Percentiles rank a stretch among this genome's conserved stretches.
Evolutionary conservation across 2,113 vertebrate species (phyloP).

Genomic region (Nipponia nippon): DNA sequence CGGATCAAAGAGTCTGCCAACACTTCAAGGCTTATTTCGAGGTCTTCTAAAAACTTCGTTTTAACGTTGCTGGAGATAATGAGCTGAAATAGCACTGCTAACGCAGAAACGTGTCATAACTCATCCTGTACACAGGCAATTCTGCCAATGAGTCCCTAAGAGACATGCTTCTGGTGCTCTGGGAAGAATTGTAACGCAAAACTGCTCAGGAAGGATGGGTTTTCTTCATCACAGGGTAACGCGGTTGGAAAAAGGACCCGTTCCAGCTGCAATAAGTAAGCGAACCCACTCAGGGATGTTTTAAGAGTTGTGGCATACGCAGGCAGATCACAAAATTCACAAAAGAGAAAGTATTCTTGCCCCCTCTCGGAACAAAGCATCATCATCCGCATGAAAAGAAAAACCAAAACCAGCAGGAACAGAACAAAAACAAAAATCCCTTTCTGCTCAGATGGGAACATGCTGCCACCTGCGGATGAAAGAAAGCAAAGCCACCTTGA

Average conservation of each 20-base stretch:
- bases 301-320: fast-evolving
- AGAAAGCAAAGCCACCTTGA: not conserved
- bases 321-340: not conserved
- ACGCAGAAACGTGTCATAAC: not conserved
- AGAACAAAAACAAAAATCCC: not conserved
- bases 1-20: constrained; percentile 39
- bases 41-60: not conserved
- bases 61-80: not conserved
- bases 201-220: not conserved
- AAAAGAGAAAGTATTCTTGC: not conserved
- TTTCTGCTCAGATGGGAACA: not conserved
- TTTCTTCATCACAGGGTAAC: not conserved
- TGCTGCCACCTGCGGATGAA: constrained; percentile 61
- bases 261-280: not conserved
- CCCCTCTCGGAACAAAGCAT: not conserved
- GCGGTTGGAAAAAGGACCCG: fast-evolving
- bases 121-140: not conserved
- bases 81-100: constrained; percentile 6
- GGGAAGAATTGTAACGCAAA: not conserved
- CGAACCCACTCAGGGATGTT: not conserved
- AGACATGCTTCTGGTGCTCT: not conserved
- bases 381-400: not conserved
- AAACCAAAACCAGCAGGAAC: not conserved
- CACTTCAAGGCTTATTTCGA: constrained; percentile 31
- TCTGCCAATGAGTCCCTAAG: not conserved